Base-by-base conservation (phyloP, 2,113 vertebrate genomes). In the Centropus bengalensis region DNA sequence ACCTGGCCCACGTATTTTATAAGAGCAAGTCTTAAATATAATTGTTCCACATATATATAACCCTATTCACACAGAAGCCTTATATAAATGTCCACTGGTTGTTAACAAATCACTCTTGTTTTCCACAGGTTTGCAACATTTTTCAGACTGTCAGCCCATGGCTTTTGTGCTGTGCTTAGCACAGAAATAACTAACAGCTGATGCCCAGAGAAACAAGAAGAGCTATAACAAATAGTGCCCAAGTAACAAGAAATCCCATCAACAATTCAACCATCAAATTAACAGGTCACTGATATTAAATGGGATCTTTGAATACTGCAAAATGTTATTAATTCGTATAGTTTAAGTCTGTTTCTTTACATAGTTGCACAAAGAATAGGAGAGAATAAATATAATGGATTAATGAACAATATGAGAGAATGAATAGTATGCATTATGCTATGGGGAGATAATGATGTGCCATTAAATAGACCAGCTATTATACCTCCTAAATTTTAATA, bases 401-500 rank as follows among this genome's bases (percentile, higher is more conserved):
- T 95, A 92, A 95, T 89, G 71, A 96, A 83, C 73, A 93, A 73
- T 80, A 90, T 36, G 70, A 92, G 62, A 95, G 68, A 42, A 94
- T 94, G 49, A 97, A 92, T 77, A 92, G 70, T 49, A 27, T 73
- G 42, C 38, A 94, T 80, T 96, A 81, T 86, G 56, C 54, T 96
- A 88, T 88, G 30, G 59, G 91, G 96, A 92, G 51, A 92, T 88
- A 97, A 95, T 95, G 47, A 92, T 85, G 27, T 67, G 73, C 28
- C 67, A 86, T 64, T 93, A 97, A 92, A 89, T 32, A 96, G 67
- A 96, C 40, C 16, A 15, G 73, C 82, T 96, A 95, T 96, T 96
- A 87, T 73, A 77, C 85, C 95, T 90, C 92, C 70, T 76, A 95
- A 95, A 83, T 96, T 95, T 90, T 96, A 94, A 93, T 95, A 96